Evolutionary conservation across 1,140 invertebrate species (phyloP), one percentile per base, ranked within the genome.

Genomic region (Fragariocoptes setiger): DNA sequence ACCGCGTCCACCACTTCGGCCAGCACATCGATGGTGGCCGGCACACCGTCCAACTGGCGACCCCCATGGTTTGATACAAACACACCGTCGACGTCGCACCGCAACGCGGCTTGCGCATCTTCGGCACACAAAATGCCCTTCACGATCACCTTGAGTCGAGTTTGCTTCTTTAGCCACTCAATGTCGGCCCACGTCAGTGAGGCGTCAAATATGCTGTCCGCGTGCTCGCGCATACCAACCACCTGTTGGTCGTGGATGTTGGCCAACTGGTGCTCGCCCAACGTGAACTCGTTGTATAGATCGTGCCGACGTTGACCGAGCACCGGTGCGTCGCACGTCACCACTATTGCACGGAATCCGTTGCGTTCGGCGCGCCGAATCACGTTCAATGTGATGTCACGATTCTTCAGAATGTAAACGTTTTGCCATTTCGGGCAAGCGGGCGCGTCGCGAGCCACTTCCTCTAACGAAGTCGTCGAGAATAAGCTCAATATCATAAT

Each of bases 1-100:
- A 86, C 73, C 8, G 72, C 75, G 47, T 66, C 61, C 0, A 71
- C 68, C 37, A 90, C 67, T 61, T 79, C 77, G 1, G 73, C 68
- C 21, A 88, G 59, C 0, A 65, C 79, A 59, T 88, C 79, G 46
- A 86, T 78, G 37, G 77, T 66, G 21, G 79, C 68, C 14, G 71
- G 70, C 19, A 71, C 69, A 18, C 69, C 66, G 52, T 88, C 80
- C n/a, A 86, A 57, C 61, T 86, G 80, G 41, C 79, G 63, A 0
- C 69, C 79, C 1, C 80, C 80, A 56, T 86, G 80, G 58, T 85
- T 86, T 0, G 80, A 86, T 8, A 90, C 79, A 5, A 79, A 59
- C 37, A 90, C 70, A 1, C 63, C 82, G n/a, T 63, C 56, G 36
- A 68, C 74, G 14, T 77, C 78, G 37, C 65, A 57, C 49, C 78